These are phyloP conservation scores for Harpalus rubripes DNA, from an alignment of 2,888 invertebrate genomes.

Conservation along the genomic window DNA sequence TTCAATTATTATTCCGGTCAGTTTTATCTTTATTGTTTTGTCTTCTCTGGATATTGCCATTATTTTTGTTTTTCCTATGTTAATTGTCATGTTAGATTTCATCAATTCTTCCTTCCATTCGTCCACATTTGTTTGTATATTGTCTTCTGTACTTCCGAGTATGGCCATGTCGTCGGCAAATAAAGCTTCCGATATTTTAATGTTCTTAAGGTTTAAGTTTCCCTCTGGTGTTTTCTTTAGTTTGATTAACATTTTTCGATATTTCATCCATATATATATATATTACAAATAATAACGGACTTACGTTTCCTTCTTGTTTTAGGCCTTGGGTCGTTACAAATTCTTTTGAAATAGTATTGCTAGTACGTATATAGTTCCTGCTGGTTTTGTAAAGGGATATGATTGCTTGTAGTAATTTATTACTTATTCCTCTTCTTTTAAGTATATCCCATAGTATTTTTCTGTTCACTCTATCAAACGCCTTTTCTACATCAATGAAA, in stretches of 20 bases:
- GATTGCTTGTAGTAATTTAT: neutral
- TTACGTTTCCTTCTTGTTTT: neutral
- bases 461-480: too few relatives aligned
- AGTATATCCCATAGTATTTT: too few relatives aligned
- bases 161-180: constrained; percentile 65
- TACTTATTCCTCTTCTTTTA: too few relatives aligned
- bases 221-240: neutral
- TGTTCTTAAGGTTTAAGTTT: constrained; percentile 14
- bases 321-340: neutral
- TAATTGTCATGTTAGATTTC: constrained; percentile 58
- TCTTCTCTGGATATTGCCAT: constrained; percentile 12
- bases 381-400: neutral
- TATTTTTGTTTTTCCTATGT: constrained; percentile 62
- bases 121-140: constrained; percentile 53
- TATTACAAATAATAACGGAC: neutral
- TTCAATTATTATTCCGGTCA: constrained; percentile 33
- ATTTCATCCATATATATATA: constrained; percentile 1
- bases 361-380: neutral
- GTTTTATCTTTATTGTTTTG: neutral
- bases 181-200: constrained; percentile 59
- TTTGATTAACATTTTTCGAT: neutral
- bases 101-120: constrained; percentile 46
- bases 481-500: too few relatives aligned
- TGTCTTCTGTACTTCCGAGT: constrained; percentile 36
- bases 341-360: neutral